These are phyloP conservation scores for Beris morrisii DNA, from an alignment of 2,888 invertebrate genomes.

Conservation along the genomic window DNA sequence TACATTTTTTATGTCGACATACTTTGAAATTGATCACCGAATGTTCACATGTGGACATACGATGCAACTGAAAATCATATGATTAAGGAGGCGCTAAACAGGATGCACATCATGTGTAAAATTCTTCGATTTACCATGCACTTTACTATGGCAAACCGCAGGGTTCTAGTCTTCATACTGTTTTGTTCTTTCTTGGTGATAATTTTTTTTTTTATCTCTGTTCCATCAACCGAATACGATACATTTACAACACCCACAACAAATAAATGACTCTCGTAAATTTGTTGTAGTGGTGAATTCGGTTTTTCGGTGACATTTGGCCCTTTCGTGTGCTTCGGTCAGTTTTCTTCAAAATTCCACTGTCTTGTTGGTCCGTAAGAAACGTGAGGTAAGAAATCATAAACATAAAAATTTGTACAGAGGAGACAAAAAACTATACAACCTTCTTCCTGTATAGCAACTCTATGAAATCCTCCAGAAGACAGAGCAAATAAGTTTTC, in stretches of 20 bases:
- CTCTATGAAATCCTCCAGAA: slow-evolving; percentile 10
- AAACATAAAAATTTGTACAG: too few species aligned
- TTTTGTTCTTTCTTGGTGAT: too few species aligned
- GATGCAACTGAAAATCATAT: neutral
- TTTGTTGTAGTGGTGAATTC: slow-evolving; percentile 13
- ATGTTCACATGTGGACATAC: neutral
- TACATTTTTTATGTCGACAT: too few species aligned
- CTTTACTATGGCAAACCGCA: slow-evolving; percentile 4
- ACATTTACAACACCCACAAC: slow-evolving; percentile 17
- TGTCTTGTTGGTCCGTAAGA: slow-evolving; percentile 6
- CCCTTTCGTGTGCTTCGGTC: neutral
- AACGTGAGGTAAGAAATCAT: neutral
- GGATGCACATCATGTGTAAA: slow-evolving; percentile 37
- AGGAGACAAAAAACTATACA: too few species aligned
- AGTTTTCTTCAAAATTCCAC: neutral
- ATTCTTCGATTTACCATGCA: slow-evolving; percentile 17
- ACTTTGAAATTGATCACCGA: too few species aligned
- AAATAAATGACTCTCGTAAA: slow-evolving; percentile 31
- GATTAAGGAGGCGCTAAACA: slow-evolving; percentile 37
- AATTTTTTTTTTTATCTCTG: too few species aligned
- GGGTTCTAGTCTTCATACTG: neutral
- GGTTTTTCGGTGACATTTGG: slow-evolving; percentile 23
- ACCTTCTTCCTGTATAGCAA: too few species aligned
- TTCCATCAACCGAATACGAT: too few species aligned
- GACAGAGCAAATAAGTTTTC: neutral